A percentile compares a stretch with the other conserved stretches of the same genome.
Conservation (phyloP, 2,797 vertebrate genomes). For the Clamator glandarius region DNA sequence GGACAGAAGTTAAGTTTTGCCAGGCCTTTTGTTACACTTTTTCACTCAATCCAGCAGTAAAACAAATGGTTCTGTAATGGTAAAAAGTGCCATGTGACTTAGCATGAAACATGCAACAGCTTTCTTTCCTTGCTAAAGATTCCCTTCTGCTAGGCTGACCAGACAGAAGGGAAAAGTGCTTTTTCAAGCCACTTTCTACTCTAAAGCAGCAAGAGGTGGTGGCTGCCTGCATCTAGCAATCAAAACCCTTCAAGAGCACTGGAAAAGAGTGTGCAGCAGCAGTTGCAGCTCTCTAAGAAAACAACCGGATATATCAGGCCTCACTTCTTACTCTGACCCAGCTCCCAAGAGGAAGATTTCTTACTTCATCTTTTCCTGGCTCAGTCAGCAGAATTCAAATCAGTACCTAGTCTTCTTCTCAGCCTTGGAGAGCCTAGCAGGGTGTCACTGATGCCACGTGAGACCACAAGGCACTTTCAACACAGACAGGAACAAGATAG, state of each 20-base stretch:
- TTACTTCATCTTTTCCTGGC: background rate
- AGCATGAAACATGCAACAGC: background rate
- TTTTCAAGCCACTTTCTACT: background rate
- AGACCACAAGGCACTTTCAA: background rate
- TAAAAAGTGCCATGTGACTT: background rate
- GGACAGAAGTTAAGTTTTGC: slow-evolving; percentile 39
- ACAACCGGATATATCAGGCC: background rate
- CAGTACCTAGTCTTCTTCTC: background rate
- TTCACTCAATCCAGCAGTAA: slow-evolving; percentile 22
- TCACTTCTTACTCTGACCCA: background rate
- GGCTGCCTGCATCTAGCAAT: background rate
- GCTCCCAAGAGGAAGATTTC: background rate
- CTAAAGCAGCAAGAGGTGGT: background rate
- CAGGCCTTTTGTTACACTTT: slow-evolving; percentile 18
- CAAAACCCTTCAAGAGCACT: background rate
- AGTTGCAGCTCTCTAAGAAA: background rate
- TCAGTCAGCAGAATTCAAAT: background rate
- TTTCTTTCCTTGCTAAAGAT: background rate
- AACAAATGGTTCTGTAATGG: slow-evolving; percentile 7
- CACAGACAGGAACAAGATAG: background rate
- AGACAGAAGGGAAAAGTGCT: background rate
- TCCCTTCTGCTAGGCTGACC: background rate
- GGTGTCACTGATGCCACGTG: background rate
- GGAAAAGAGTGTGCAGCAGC: background rate
- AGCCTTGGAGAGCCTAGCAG: background rate